phyloP scores from a whole-genome alignment of 2,113 vertebrate genomes.

The Ptilonorhynchus violaceus region DNA sequence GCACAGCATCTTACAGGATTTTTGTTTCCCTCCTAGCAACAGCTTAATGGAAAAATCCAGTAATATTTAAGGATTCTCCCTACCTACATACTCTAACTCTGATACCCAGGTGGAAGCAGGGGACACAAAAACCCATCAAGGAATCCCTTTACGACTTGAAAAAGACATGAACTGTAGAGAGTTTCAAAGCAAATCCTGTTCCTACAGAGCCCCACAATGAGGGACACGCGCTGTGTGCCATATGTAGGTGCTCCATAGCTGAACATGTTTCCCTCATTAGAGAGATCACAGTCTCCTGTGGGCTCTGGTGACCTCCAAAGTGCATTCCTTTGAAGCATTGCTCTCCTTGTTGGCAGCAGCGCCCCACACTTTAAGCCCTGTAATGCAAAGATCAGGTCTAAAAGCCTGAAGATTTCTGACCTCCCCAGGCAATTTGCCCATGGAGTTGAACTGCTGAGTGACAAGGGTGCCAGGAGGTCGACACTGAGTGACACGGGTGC shows the following conservation, averaged over 20 bases:
- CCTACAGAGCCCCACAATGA: not conserved
- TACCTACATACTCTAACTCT: not conserved
- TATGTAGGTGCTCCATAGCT: accelerated
- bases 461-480: not conserved
- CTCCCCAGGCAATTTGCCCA: not conserved
- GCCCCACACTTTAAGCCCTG: not conserved
- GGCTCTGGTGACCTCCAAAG: not conserved
- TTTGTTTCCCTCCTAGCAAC: not conserved
- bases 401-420: not conserved
- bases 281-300: not conserved
- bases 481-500: not conserved
- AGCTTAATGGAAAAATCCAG: not conserved
- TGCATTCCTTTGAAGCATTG: not conserved
- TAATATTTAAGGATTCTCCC: not conserved
- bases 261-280: accelerated
- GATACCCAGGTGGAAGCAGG: not conserved
- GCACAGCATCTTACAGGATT: not conserved
- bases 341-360: not conserved
- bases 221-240: accelerated
- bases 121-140: not conserved
- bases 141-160: not conserved
- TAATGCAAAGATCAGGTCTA: not conserved
- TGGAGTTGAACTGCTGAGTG: not conserved
- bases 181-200: not conserved
- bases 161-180: not conserved